phyloP scores from a whole-genome alignment of 2,797 vertebrate genomes.

The Harpagifer antarcticus region DNA sequence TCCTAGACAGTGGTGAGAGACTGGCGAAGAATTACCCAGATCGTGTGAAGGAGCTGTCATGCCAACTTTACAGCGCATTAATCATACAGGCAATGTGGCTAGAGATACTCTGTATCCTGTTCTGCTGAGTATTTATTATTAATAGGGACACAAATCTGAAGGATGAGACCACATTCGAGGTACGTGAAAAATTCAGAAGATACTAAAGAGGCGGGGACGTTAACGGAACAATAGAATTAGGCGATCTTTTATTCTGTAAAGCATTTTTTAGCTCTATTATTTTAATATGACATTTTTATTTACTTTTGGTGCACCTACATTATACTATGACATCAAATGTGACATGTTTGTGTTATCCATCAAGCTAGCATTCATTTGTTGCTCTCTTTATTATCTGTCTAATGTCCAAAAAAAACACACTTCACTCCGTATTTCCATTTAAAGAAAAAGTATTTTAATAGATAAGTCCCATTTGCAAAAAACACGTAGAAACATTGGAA shows the following conservation, averaged over 20 bases:
- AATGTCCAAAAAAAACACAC: slow-evolving; percentile 42
- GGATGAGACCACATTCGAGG: slow-evolving; percentile 58
- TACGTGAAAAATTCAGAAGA: slow-evolving; percentile 64
- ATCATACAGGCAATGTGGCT: slow-evolving; percentile 70
- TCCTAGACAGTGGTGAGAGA: slow-evolving; percentile 57
- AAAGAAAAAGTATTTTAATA: slow-evolving; percentile 81
- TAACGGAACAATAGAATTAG: slow-evolving; percentile 23
- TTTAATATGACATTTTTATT: not conserved
- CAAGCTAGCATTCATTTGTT: not conserved
- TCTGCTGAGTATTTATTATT: slow-evolving; percentile 70
- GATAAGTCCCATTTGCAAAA: slow-evolving; percentile 80
- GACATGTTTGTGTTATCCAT: not conserved
- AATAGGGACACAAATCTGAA: slow-evolving; percentile 70
- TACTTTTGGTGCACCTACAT: not conserved
- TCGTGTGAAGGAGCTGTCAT: slow-evolving; percentile 75
- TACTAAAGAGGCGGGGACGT: slow-evolving; percentile 47
- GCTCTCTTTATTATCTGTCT: not conserved
- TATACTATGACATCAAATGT: not conserved
- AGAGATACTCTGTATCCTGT: slow-evolving; percentile 66
- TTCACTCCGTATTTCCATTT: slow-evolving; percentile 50
- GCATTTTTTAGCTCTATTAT: not conserved
- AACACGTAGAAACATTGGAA: slow-evolving; percentile 84
- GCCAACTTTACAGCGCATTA: slow-evolving; percentile 75
- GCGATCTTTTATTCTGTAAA: slow-evolving; percentile 22
- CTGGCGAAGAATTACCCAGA: slow-evolving; percentile 58